phyloP scores from a whole-genome alignment of 2,113 vertebrate genomes.

The Irena cyanogastra region DNA sequence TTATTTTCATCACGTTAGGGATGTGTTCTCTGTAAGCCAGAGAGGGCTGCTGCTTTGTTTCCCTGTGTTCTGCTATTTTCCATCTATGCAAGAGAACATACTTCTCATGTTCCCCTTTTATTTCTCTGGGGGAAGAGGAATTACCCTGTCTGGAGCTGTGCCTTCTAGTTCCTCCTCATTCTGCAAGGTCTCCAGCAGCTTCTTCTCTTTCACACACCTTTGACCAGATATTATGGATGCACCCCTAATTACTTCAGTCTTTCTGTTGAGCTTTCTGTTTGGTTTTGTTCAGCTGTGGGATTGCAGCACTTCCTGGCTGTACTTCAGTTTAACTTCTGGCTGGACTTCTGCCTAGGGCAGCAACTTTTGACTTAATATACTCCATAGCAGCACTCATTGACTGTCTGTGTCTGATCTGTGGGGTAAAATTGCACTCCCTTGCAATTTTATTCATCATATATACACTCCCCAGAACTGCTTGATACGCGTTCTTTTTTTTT shows the following conservation, averaged over 20 bases:
- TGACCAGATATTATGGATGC: not conserved
- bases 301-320: slow-evolving; percentile 13
- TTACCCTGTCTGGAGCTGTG: not conserved
- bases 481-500: not conserved
- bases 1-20: not conserved
- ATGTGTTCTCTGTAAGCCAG: not conserved
- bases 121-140: not conserved
- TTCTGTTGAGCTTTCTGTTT: not conserved
- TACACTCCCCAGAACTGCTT: not conserved
- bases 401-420: not conserved
- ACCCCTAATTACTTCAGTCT: not conserved
- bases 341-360: slow-evolving; percentile 18
- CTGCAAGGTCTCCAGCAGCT: not conserved
- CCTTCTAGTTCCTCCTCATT: not conserved
- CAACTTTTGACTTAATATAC: not conserved
- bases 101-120: not conserved
- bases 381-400: not conserved
- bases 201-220: not conserved
- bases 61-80: not conserved
- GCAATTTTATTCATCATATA: not conserved
- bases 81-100: not conserved
- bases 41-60: not conserved
- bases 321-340: not conserved
- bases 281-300: not conserved
- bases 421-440: not conserved